A percentile compares a stretch with the other conserved stretches of the same genome.
Evolutionary conservation across 2,797 vertebrate species (phyloP).

Genomic region (Serranus cabrilla): DNA sequence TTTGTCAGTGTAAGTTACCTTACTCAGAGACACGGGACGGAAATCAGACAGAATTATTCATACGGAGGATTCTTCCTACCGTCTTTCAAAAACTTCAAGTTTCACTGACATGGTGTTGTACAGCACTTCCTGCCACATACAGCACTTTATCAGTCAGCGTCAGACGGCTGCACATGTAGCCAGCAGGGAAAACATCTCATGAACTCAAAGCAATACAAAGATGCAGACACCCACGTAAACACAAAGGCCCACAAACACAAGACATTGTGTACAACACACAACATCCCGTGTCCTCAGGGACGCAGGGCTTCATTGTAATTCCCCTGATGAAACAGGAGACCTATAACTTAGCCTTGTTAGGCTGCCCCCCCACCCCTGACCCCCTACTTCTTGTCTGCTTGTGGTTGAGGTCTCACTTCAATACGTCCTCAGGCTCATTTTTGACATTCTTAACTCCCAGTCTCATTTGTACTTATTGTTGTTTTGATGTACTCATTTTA

Average conservation of each 20-base stretch:
- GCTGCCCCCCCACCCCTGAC: not conserved
- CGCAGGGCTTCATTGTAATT: constrained; percentile 45
- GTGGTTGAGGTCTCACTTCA: constrained; percentile 59
- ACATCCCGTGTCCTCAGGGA: constrained; percentile 47
- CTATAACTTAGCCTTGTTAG: constrained; percentile 47
- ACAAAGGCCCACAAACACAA: constrained; percentile 47
- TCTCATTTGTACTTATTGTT: constrained; percentile 37
- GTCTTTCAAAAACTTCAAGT: constrained; percentile 41
- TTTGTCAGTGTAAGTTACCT: constrained; percentile 46
- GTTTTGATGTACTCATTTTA: constrained; percentile 44
- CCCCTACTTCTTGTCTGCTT: constrained; percentile 25
- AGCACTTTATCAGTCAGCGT: constrained; percentile 42
- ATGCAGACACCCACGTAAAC: constrained; percentile 34
- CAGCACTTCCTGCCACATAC: constrained; percentile 25
- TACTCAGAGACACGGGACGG: not conserved
- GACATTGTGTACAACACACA: constrained; percentile 36
- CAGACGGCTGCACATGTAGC: constrained; percentile 37
- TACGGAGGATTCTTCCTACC: constrained; percentile 22
- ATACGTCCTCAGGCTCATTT: constrained; percentile 56
- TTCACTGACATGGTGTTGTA: constrained; percentile 12
- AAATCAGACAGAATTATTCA: constrained; percentile 70
- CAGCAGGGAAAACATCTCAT: constrained; percentile 58
- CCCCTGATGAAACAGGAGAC: constrained; percentile 42
- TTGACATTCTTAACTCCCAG: constrained; percentile 53
- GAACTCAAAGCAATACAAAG: constrained; percentile 43